phyloP scores from a whole-genome alignment of 2,113 vertebrate genomes.

The Petaurus breviceps region DNA sequence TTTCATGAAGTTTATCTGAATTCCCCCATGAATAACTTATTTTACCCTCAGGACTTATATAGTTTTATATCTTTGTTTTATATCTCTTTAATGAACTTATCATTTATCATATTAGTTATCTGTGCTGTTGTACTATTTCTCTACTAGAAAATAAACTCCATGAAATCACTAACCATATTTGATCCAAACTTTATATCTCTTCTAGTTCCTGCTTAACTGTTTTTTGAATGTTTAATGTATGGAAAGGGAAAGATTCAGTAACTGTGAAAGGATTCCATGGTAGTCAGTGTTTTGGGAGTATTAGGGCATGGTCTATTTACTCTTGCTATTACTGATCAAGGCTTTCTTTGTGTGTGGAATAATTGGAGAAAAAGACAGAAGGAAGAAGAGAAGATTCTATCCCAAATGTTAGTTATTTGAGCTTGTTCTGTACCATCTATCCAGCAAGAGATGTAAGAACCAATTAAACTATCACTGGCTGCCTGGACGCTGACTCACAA shows the following conservation, averaged over 20 bases:
- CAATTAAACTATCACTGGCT: not conserved
- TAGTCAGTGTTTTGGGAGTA: not conserved
- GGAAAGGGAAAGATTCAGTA: not conserved
- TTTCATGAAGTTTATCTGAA: no score
- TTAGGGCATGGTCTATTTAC: not conserved
- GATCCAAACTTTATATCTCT: not conserved
- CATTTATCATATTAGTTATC: not conserved
- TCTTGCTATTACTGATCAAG: not conserved
- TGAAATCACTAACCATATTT: not conserved
- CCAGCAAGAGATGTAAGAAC: not conserved
- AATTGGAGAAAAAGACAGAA: not conserved
- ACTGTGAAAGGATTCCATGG: not conserved
- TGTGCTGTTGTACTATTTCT: not conserved
- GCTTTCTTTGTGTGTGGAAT: not conserved
- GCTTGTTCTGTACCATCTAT: not conserved
- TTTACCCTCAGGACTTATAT: not conserved
- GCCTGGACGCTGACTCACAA: not conserved
- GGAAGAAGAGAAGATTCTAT: not conserved
- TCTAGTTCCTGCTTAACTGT: not conserved
- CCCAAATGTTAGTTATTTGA: not conserved
- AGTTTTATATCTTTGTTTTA: not conserved
- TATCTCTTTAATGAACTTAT: not conserved
- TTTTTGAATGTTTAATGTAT: no score
- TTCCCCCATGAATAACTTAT: no score
- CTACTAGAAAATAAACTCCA: not conserved